Evolutionary conservation across 2,888 invertebrate species (phyloP), one percentile per base, ranked within the genome.

Genomic region (Exocentrus adspersus): DNA sequence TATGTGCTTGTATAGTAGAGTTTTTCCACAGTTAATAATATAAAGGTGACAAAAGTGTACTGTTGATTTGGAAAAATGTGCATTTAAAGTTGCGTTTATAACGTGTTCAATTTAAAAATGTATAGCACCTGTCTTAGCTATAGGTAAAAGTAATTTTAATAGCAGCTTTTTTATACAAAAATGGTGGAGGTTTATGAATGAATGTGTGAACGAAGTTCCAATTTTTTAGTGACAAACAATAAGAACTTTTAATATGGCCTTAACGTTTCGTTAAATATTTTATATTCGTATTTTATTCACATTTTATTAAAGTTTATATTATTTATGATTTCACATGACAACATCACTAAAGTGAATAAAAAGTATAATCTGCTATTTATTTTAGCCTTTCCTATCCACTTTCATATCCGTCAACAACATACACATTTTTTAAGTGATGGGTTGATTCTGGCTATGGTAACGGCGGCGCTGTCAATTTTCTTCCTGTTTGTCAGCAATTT

Each of bases 251-350:
- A 57, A 46, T 76, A 79, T 75, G 78, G 80, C 80, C 79, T 80
- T 81, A 79, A 79, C 70, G 73, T 73, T 77, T 75, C 60, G 70
- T 74, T 72, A 70, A 71, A 77, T 78, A 79, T 79, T 80, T 79
- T 80, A 78, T 80, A 79, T 80, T 78, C 68, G 73, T 78, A 77
- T 79, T 80, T 78, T 80, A 79, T 80, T 78, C 77, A 77, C 77
- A 76, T 77, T 78, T 79, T 78, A 76, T 76, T 76, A 74, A 72
- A 73, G 69, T 65, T 76, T 78, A 78, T 80, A 79, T n/a, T n/a
- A n/a, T 79, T 78, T 79, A 78, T 80, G 72, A 73, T 75, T 76
- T 72, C 77, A 78, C 76, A 73, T 76, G 75, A 77, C 76, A 75
- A 78, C 79, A 79, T 79, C 79, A 79, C 78, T 72, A 68, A 66